phyloP scores from a whole-genome alignment of 2,797 vertebrate species.

The Rhincodon typus region DNA sequence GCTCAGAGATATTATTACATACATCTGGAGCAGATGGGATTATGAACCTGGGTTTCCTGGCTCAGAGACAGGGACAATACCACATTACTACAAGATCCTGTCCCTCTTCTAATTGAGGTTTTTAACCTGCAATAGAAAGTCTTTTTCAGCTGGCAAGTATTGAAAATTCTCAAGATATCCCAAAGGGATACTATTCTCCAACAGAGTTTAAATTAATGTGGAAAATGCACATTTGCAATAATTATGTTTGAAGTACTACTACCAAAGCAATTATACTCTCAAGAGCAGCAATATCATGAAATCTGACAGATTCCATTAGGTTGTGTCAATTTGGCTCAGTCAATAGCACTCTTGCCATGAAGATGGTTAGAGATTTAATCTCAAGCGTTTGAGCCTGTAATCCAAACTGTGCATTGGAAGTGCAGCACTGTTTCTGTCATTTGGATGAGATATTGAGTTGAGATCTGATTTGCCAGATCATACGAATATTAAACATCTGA shows the following conservation, averaged over 20 bases:
- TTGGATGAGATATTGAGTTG: background rate
- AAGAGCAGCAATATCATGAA: background rate
- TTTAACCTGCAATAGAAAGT: background rate
- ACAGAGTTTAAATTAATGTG: background rate
- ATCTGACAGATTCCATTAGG: background rate
- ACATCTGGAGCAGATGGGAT: too few species aligned
- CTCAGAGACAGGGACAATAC: too few species aligned
- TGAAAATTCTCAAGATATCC: background rate
- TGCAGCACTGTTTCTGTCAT: background rate
- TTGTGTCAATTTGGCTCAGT: background rate
- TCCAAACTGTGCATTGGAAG: background rate
- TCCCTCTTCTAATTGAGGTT: background rate
- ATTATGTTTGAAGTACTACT: slow-evolving; percentile 5
- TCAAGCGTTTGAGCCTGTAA: background rate
- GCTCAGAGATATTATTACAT: too few species aligned
- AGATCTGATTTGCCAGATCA: background rate
- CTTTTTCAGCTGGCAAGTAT: background rate
- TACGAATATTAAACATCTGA: background rate
- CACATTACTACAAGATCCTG: too few species aligned
- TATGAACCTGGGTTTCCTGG: too few species aligned
- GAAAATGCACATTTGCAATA: slow-evolving; percentile 4
- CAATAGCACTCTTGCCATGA: background rate
- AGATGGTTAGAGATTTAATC: background rate
- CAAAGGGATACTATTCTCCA: background rate
- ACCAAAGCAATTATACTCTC: background rate